These are phyloP conservation scores for Drosophila sechellia DNA, from an alignment of 1,140 invertebrate species.

Conservation along the genomic window DNA sequence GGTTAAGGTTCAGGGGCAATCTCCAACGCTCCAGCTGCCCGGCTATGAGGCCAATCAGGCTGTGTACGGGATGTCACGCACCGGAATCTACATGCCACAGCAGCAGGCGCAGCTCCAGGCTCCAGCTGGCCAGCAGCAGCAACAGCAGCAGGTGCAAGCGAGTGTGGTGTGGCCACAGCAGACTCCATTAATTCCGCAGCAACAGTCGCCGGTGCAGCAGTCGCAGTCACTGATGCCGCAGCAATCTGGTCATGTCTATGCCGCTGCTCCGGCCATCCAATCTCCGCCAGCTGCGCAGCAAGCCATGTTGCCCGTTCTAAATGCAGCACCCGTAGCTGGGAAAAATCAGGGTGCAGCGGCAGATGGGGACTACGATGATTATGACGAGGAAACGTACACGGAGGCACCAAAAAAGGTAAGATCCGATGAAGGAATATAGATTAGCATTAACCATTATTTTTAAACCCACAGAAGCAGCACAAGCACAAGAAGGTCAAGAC, in stretches of 20 bases:
- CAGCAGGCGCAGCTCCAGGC: conserved; percentile 47
- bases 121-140: conserved; percentile 39
- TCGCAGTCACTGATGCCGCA: conserved; percentile 21
- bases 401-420: conserved; percentile 78
- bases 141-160: conserved; percentile 28
- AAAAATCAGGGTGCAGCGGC: conserved; percentile 53
- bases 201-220: conserved; percentile 24
- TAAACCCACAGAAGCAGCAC: conserved; percentile 59
- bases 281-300: conserved; percentile 48
- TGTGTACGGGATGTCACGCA: conserved; percentile 67
- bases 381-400: conserved; percentile 81
- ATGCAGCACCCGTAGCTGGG: conserved; percentile 54
- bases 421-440: neutral
- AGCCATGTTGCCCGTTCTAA: conserved; percentile 61
- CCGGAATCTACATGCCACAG: conserved; percentile 64
- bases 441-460: neutral
- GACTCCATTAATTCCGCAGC: conserved; percentile 39
- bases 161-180: conserved; percentile 35
- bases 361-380: conserved; percentile 78
- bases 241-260: conserved; percentile 48
- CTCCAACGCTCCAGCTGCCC: conserved; percentile 43
- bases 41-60: conserved; percentile 50
- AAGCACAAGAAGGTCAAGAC: conserved; percentile 78
- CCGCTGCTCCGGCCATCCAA: conserved; percentile 22
- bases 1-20: conserved; percentile 64